Base-by-base conservation (phyloP, 2,888 invertebrate genomes). In the Netelia melanura region DNA sequence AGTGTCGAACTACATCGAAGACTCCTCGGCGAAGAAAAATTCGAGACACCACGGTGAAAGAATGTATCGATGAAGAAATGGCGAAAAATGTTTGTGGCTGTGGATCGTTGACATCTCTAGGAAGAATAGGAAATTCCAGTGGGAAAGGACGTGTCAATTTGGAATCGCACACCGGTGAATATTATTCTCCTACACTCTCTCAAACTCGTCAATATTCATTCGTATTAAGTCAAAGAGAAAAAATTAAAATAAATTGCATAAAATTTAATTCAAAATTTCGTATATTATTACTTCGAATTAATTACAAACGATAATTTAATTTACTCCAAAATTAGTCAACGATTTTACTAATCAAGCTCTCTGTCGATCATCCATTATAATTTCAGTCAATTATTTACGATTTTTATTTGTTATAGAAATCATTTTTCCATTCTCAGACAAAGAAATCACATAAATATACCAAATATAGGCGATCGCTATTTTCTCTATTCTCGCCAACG, bases 131-230 rank as follows among this genome's bases (percentile, higher is more conserved):
- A 67, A 72, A 52, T 88, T 86, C 3, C 83, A 84, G 75, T 87
- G 86, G 43, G 86, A 88, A 77, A 77, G 65, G 58, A 48, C 74
- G 84, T n/a, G 81, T 75, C 10, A 83, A 88, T 54, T 83, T 89
- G 1, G 86, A 78, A 1, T 90, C 91, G 23, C 88, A 89, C 86
- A 90, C 91, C 68, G 91, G 91, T 91, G 83, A 86, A 86, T 87
- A 74, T 43, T 11, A 70, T 48, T 23, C 30, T 23, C 17, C 17
- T 85, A 78, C 76, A 70, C 38, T 44, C 44, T 48, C 10, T 74
- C 17, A 2, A 62, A 10, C 65, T 23, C 25, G 25, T 25, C 25
- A 25, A 25, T 3, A 25, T 25, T 25, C 25, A 25, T 25, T 25
- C 1, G 25, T 25, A 0, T 25, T 25, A 25, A 25, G 25, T 25